Percentiles rank a stretch among this genome's conserved stretches.
These are phyloP conservation scores for Brachionus rubens DNA, from an alignment of 1,140 invertebrate genomes.

Conservation along the genomic window DNA sequence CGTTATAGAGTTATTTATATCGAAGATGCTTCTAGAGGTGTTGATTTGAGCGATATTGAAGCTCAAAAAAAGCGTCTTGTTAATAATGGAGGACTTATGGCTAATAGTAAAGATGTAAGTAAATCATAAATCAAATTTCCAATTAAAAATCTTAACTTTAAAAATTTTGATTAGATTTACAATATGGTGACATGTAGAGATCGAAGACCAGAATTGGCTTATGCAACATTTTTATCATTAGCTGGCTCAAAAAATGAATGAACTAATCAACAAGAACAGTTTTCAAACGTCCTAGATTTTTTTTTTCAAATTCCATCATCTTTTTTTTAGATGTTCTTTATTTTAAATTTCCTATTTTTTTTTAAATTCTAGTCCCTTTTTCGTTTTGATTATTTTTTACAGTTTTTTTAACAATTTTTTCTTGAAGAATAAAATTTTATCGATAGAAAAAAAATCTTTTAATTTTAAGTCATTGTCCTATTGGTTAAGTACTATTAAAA, in stretches of 20 bases:
- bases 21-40: constrained; percentile 84
- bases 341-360: too few relatives aligned
- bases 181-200: constrained; percentile 40
- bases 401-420: not conserved
- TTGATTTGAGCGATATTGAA: constrained; percentile 62
- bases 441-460: too few relatives aligned
- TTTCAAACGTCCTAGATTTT: too few relatives aligned
- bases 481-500: too few relatives aligned
- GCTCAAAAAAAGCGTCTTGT: not conserved
- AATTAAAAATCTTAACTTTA: not conserved
- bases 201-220: constrained; percentile 11
- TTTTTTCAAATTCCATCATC: too few relatives aligned
- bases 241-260: not conserved
- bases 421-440: not conserved
- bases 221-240: constrained; percentile 28
- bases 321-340: too few relatives aligned
- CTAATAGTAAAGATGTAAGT: constrained; percentile 7
- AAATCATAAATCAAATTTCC: not conserved
- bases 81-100: constrained; percentile 21
- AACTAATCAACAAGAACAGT: not conserved
- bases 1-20: constrained; percentile 84
- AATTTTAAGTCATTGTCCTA: too few relatives aligned
- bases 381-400: not conserved
- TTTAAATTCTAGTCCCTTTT: too few relatives aligned
- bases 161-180: not conserved